Evolutionary conservation across 1,140 invertebrate species (phyloP), one percentile per base, ranked within the genome.

Genomic region (Macrotrachela quadricornifera): DNA sequence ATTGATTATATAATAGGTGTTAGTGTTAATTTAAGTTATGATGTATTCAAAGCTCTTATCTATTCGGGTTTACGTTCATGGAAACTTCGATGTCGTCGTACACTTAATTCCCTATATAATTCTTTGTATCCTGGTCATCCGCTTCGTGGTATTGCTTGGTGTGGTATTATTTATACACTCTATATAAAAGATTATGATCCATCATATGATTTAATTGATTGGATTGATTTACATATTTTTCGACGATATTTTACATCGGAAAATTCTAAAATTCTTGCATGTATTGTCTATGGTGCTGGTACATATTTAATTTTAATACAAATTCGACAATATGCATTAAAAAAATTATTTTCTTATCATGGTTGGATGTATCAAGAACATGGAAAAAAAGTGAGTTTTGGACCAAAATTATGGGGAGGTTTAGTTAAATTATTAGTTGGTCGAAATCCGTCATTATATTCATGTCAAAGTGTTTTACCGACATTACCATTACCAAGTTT

Each of bases 331-430:
- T 88, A 90, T 60, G 74, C 77, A 0, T 74, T 96, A 1, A 90
- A 88, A 71, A 58, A 83, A 30, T 71, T 96, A 39, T 78, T 94
- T 15, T 81, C 82, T 65, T 95, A 96, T 73, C 90, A 94, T 76
- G 86, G 75, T 43, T 97, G 91, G 91, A 92, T 97, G 81, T 96
- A 90, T 65, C 88, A 96, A 68, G 74, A 78, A 1, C 72, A 84
- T 59, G 82, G 78, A 2, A 77, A 69, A 60, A 70, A 81, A 17
- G 21, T 30, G 2, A 84, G 83, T 0, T 36, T 76, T 1, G 64
- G 70, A 41, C 92, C 88, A 1, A 81, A 78, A 72, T 45, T 90
- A 1, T 97, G 92, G 91, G 66, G 81, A 21, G 73, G 78, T 16
- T 21, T 62, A 16, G 57, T 66, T 12, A 63, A 60, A 51, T 42